phyloP scores from a whole-genome alignment of 2,797 vertebrate genomes.

The Hirundo rustica region DNA sequence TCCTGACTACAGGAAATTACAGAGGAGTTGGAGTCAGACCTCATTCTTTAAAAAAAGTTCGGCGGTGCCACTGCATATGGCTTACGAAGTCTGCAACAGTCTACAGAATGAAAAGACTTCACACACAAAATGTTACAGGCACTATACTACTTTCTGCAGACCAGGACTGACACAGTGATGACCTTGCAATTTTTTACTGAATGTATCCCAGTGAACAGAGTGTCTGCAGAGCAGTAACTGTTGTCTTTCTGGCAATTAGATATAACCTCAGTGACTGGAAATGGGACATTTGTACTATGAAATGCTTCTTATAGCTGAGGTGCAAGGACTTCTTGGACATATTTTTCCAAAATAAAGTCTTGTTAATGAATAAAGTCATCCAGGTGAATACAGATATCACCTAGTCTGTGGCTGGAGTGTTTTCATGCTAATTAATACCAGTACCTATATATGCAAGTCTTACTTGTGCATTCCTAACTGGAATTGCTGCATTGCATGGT shows the following conservation, averaged over 20 bases:
- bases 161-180: neutral
- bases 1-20: neutral
- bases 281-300: neutral
- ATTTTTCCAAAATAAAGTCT: neutral
- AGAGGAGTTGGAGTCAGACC: neutral
- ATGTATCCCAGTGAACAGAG: neutral
- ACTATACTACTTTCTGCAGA: neutral
- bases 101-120: neutral
- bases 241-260: neutral
- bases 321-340: neutral
- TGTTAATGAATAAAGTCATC: neutral
- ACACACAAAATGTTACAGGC: neutral
- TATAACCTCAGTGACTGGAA: neutral
- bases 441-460: neutral
- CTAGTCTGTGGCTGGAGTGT: neutral
- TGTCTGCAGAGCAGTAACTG: neutral
- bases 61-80: neutral
- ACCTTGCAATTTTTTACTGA: neutral
- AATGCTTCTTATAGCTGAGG: neutral
- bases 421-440: neutral
- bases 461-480: neutral
- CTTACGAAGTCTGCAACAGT: neutral
- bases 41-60: neutral
- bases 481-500: rapidly evolving
- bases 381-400: neutral